phyloP scores from a whole-genome alignment of 1,140 invertebrate genomes.

The Coptotermes formosanus region DNA sequence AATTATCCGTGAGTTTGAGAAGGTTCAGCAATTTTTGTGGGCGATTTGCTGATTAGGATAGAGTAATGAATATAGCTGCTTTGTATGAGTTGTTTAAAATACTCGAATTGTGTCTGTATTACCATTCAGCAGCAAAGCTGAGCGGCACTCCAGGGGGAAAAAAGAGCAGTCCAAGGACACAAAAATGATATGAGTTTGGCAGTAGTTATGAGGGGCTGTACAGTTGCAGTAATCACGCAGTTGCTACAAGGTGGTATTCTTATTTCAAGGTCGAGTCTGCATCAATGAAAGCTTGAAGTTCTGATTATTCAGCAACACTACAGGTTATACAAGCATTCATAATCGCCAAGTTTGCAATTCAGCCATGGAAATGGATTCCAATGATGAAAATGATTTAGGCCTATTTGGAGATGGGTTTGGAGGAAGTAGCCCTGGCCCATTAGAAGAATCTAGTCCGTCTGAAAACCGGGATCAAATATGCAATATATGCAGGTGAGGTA shows the following conservation, averaged over 20 bases:
- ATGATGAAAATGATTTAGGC: conserved; percentile 34
- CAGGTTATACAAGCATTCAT: conserved; percentile 16
- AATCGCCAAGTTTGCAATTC: neutral
- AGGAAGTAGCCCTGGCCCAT: conserved; percentile 41
- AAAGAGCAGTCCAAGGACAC: conserved; percentile 25
- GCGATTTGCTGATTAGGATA: too few species aligned
- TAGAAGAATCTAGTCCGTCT: conserved; percentile 44
- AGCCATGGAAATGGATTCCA: conserved; percentile 30
- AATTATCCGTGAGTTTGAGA: neutral
- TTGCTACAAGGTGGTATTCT: neutral
- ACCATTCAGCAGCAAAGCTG: neutral
- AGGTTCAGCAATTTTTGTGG: neutral
- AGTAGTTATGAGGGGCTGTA: neutral
- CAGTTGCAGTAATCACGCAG: neutral
- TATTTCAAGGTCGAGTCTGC: conserved; percentile 22
- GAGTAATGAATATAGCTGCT: too few species aligned
- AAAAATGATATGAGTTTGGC: conserved; percentile 24
- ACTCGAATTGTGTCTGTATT: neutral
- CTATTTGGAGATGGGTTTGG: conserved; percentile 44
- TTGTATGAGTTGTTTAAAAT: neutral
- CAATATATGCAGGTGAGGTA: conserved; percentile 37
- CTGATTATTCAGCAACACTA: too few species aligned
- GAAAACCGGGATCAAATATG: conserved; percentile 36
- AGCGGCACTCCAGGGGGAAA: neutral
- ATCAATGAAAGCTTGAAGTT: conserved; percentile 4